Evolutionary conservation across 2,113 vertebrate species (phyloP).

Genomic region (Nematolebias whitei): DNA sequence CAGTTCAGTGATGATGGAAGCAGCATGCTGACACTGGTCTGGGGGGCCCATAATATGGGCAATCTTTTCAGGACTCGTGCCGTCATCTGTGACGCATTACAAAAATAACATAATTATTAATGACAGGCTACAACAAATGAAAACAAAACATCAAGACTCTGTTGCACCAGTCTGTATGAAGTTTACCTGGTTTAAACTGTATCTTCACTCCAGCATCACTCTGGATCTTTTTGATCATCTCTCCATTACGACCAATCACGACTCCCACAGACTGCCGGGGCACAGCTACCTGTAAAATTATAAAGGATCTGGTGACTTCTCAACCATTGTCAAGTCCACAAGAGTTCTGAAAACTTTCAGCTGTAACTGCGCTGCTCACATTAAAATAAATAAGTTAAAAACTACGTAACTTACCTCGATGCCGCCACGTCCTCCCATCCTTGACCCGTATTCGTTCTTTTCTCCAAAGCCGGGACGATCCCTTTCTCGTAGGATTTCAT

Average conservation of each 20-base stretch:
- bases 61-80: conserved; percentile 89
- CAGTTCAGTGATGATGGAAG: conserved; percentile 90
- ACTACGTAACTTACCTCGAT: conserved; percentile 69
- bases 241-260: conserved; percentile 89
- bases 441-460: conserved; percentile 85
- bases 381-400: not conserved
- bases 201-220: conserved; percentile 91
- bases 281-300: conserved; percentile 83
- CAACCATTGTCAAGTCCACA: not conserved
- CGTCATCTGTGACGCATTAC: conserved; percentile 82
- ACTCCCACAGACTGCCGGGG: conserved; percentile 92
- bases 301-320: not conserved
- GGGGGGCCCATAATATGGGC: conserved; percentile 93
- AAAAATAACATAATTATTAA: not conserved
- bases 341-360: not conserved
- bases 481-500: conserved; percentile 89
- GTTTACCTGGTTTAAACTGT: conserved; percentile 91
- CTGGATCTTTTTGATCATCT: conserved; percentile 97
- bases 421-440: conserved; percentile 81
- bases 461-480: conserved; percentile 89
- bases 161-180: not conserved
- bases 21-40: conserved; percentile 90
- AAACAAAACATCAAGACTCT: not conserved
- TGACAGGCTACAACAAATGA: not conserved
- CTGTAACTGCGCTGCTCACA: not conserved